These are phyloP conservation scores for Chionodraco myersi DNA, from an alignment of 2,113 vertebrate species.

Conservation along the genomic window DNA sequence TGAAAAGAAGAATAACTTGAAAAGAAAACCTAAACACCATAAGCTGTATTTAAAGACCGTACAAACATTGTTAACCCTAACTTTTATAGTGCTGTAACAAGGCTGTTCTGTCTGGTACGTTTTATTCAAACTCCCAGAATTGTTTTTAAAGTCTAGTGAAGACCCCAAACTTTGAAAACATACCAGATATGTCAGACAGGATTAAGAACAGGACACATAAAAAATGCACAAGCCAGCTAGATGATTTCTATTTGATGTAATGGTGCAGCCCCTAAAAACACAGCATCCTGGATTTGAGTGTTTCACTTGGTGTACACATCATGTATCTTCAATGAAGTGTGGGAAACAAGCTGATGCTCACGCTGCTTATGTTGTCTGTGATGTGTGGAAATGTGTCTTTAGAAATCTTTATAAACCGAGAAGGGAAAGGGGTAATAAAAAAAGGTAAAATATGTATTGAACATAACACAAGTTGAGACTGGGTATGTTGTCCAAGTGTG, in stretches of 20 bases:
- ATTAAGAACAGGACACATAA: neutral
- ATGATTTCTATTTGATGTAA: conserved; percentile 32
- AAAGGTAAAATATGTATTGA: neutral
- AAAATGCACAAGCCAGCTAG: neutral
- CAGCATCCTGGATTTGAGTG: neutral
- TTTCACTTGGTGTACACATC: conserved; percentile 8
- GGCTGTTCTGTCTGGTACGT: neutral
- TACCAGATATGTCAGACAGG: conserved; percentile 14
- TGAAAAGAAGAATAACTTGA: neutral
- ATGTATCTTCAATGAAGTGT: neutral
- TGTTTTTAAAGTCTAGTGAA: neutral
- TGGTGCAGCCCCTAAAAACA: conserved; percentile 6
- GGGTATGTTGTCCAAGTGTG: neutral
- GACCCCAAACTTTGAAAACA: neutral
- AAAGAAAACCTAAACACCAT: neutral
- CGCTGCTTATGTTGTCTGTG: neutral
- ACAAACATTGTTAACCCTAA: neutral
- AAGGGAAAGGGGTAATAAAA: neutral
- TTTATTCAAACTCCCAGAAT: neutral
- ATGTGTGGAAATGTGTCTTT: neutral
- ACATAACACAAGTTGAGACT: neutral
- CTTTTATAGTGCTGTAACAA: too few relatives aligned
- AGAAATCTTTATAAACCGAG: neutral
- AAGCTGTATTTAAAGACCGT: neutral
- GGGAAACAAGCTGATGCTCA: neutral